Conservation (phyloP, 1,140 invertebrate species). For the Drosophila willistoni region DNA sequence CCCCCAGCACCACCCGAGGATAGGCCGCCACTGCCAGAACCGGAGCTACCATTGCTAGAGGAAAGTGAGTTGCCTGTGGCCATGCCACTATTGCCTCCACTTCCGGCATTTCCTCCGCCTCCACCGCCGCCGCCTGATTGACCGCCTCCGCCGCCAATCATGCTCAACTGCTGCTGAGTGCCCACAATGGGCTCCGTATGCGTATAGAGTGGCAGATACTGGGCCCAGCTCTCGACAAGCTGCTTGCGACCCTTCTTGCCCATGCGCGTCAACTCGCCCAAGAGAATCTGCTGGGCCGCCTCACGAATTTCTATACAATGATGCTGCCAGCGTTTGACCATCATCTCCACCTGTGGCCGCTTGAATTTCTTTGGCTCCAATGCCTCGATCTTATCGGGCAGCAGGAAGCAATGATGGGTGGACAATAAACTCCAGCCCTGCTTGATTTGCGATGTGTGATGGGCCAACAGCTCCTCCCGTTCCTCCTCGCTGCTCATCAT, state of each 20-base stretch:
- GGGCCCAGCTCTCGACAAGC: slow-evolving; percentile 97
- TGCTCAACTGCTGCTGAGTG: slow-evolving; percentile 79
- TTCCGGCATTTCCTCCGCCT: slow-evolving; percentile 4
- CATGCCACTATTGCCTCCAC: background rate
- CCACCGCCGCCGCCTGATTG: slow-evolving; percentile 19
- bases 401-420: slow-evolving; percentile 96
- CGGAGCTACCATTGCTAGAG: slow-evolving; percentile 7
- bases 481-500: slow-evolving; percentile 87
- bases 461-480: slow-evolving; percentile 91
- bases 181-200: slow-evolving; percentile 88
- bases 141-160: slow-evolving; percentile 59
- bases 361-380: slow-evolving; percentile 92
- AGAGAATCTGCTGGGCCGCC: slow-evolving; percentile 96
- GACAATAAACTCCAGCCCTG: slow-evolving; percentile 98
- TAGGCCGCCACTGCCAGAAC: background rate
- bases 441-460: slow-evolving; percentile 95
- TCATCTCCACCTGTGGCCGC: slow-evolving; percentile 97
- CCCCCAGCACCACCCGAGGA: slow-evolving; percentile 2
- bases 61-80: slow-evolving; percentile 3
- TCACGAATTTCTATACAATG: slow-evolving; percentile 98
- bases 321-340: slow-evolving; percentile 99
- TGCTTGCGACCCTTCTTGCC: slow-evolving; percentile 96
- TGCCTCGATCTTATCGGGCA: slow-evolving; percentile 93
- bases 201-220: slow-evolving; percentile 95
- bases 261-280: slow-evolving; percentile 95